These are phyloP conservation scores for Percopsis transmontana DNA, from an alignment of 2,113 vertebrate genomes.

Conservation along the genomic window DNA sequence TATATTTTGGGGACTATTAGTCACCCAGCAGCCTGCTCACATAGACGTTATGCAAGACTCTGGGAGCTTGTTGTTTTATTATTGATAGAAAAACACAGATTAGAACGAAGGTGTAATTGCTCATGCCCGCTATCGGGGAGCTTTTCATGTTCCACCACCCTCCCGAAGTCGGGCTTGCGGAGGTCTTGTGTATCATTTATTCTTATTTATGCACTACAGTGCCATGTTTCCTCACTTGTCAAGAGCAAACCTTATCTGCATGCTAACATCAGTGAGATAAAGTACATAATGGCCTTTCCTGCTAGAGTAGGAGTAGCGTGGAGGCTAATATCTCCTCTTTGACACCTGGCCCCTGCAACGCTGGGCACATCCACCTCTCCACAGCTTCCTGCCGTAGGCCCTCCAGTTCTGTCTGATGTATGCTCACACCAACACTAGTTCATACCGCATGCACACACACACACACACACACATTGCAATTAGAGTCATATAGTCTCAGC, in stretches of 20 bases:
- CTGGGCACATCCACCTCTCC: conserved; percentile 54
- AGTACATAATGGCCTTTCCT: conserved; percentile 21
- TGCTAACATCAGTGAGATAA: conserved; percentile 40
- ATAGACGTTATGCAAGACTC: conserved; percentile 44
- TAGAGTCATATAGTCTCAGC: conserved; percentile 58
- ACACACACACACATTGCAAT: conserved; percentile 42
- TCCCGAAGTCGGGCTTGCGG: conserved; percentile 3
- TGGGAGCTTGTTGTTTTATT: conserved; percentile 15
- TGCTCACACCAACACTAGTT: conserved; percentile 57
- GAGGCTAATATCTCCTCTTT: conserved; percentile 68
- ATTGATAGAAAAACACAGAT: not conserved
- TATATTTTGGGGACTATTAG: conserved; percentile 59
- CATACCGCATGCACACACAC: conserved; percentile 1
- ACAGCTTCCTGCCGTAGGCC: conserved; percentile 47
- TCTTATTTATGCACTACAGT: conserved; percentile 16
- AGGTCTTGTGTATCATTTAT: conserved; percentile 25
- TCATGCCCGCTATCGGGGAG: not conserved
- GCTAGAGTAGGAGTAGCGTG: conserved; percentile 57
- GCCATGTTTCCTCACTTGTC: conserved; percentile 21
- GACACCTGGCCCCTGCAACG: conserved; percentile 61
- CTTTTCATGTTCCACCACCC: not conserved
- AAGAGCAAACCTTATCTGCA: conserved; percentile 44
- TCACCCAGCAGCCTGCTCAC: conserved; percentile 43
- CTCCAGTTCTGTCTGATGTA: conserved; percentile 64
- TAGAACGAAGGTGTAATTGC: not conserved